Evolutionary conservation across 1,140 invertebrate species (phyloP), one percentile per base, ranked within the genome.

Genomic region (Ephestia elutella): DNA sequence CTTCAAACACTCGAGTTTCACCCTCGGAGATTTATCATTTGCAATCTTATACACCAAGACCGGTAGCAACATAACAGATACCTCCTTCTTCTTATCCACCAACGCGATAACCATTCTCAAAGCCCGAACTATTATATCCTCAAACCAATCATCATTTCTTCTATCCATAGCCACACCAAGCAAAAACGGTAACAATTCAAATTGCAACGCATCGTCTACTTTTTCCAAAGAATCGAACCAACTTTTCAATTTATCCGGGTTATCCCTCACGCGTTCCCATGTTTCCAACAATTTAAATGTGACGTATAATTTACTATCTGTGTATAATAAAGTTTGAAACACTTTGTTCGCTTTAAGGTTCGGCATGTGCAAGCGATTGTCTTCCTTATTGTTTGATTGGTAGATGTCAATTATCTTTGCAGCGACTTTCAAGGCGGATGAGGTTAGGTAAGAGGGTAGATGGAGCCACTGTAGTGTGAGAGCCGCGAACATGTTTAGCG

Each of bases 11-110:
- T 81, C 80, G 65, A 84, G 48, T 49, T 72, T 82, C 0, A 87
- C 69, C n/a, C 8, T 44, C 0, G 84, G 80, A 44, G 70, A 63
- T 0, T 21, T 28, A 38, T 84, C 80, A 56, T 75, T 78, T 0
- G 69, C 80, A 25, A 84, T 74, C 50, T 78, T 80, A 62, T 80
- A 85, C 65, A 83, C 49, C n/a, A 87, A 56, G n/a, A 83, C 56
- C 5, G 84, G 80, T 60, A 87, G 48, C 19, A 84, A 49, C 5
- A 73, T 62, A 5, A 86, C 81, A 1, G 82, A 78, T 0, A 84
- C 57, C 30, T 83, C 82, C 58, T 82, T 86, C 59, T 73, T 80
- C 20, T 63, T 62, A 11, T 66, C 53, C 1, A 82, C 75, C 30
- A 84, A 21, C 38, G 61, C 60, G 0, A 82, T 60, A 17, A 82